Conservation (phyloP, 2,113 vertebrate genomes). For the Anguilla japonica region DNA sequence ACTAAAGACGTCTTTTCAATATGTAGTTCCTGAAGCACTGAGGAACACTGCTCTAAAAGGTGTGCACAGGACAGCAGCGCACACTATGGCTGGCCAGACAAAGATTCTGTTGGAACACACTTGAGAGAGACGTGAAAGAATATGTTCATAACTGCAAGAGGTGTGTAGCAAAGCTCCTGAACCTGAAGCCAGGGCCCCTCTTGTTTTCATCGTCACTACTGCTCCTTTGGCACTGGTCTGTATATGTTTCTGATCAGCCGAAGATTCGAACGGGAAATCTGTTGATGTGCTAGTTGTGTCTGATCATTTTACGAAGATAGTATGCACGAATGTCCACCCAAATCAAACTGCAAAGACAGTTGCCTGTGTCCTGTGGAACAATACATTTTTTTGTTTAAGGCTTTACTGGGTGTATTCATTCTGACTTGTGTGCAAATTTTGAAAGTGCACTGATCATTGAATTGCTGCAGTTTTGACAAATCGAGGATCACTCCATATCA, state of each 20-base stretch:
- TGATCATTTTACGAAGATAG: constrained; percentile 30
- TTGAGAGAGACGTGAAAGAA: constrained; percentile 9
- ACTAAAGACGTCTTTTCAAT: constrained; percentile 27
- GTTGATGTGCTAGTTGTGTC: constrained; percentile 28
- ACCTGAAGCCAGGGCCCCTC: constrained; percentile 16
- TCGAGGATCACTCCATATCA: not conserved
- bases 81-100: constrained; percentile 23
- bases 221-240: constrained; percentile 24
- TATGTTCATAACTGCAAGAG: constrained; percentile 10
- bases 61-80: constrained; percentile 33
- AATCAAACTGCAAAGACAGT: constrained; percentile 28
- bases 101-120: constrained; percentile 16
- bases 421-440: not conserved
- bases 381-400: not conserved
- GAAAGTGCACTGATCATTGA: not conserved
- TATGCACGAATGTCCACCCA: not conserved
- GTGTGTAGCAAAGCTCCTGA: constrained; percentile 34
- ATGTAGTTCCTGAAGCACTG: constrained; percentile 24
- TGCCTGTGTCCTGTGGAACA: not conserved
- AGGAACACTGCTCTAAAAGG: constrained; percentile 10
- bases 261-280: constrained; percentile 23
- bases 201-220: constrained; percentile 11
- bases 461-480: not conserved
- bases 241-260: constrained; percentile 26
- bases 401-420: not conserved